Conservation (phyloP, 1,140 invertebrate species). For the Lerema accius region DNA sequence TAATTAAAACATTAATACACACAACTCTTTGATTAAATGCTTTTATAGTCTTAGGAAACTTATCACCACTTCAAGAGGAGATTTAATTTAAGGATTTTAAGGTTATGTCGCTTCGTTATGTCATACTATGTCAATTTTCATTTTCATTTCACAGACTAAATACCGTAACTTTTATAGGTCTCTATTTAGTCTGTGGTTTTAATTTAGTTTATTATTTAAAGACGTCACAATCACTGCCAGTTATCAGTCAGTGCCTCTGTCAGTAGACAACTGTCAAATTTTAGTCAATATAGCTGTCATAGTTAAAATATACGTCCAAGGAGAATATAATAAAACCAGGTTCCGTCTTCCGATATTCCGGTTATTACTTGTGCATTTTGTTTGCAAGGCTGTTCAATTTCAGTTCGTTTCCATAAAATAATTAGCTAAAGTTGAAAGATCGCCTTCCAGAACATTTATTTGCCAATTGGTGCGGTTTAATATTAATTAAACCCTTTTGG, state of each 20-base stretch:
- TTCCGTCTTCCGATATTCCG: too few relatives aligned
- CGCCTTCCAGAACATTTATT: neutral
- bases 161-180: neutral
- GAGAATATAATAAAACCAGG: too few relatives aligned
- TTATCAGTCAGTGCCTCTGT: too few relatives aligned
- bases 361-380: too few relatives aligned
- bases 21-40: neutral
- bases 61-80: neutral
- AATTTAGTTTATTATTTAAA: too few relatives aligned
- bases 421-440: neutral
- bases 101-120: conserved; percentile 57
- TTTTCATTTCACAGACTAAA: conserved; percentile 4
- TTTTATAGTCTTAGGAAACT: conserved; percentile 20
- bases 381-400: too few relatives aligned
- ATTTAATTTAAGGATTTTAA: conserved; percentile 36
- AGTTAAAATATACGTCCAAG: too few relatives aligned
- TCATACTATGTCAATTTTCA: conserved; percentile 33
- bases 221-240: too few relatives aligned
- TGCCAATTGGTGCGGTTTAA: neutral
- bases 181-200: too few relatives aligned
- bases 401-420: too few relatives aligned
- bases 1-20: conserved; percentile 43
- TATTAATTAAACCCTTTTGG: neutral
- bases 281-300: too few relatives aligned
- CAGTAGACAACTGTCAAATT: too few relatives aligned